Evolutionary conservation across 2,797 vertebrate genomes (phyloP), one percentile per base, ranked within the genome.

Genomic region (Scolopax bukidnonensis): DNA sequence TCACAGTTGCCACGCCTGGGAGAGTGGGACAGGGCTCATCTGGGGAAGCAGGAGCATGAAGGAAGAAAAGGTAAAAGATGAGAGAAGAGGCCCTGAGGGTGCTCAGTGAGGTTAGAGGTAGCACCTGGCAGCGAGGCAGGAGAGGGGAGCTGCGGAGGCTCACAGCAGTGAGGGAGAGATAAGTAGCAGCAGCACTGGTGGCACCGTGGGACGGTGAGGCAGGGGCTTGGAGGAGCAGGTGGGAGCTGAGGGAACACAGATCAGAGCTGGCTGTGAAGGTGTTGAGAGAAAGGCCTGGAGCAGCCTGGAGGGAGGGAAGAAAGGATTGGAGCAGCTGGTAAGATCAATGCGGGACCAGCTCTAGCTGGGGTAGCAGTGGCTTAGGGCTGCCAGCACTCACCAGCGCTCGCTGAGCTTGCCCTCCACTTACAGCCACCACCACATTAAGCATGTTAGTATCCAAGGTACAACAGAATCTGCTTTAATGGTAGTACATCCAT

Each of bases 231-330:
- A 68, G 73, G 18, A 5, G 5, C 69, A 14, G 14, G 36, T 33
- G 48, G 81, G 30, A 90, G 36, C 38, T 3, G 12, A 94, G 82
- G 65, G 56, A 95, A 48, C 19, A 45, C 17, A 86, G 79, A 92
- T 84, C 92, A 92, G 79, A 93, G 73, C 80, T 30, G 65, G 59
- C 65, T 89, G 87, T 1, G 13, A 59, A 85, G 69, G 30, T 11
- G 5, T 65, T 9, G 50, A 87, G 59, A 93, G 63, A 91, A 96
- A 90, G 71, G 89, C 91, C 89, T 91, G 89, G 50, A 78, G 91
- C 89, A 95, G 84, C 79, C 91, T 91, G 89, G 57, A 92, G 87
- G 91, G 94, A 84, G 41, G 54, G 27, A 91, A 90, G 47, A 71
- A 69, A 78, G 65, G 65, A 68, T 0, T 68, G 89, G 50, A 92